phyloP scores from a whole-genome alignment of 2,888 invertebrate species.

The Melanchra persicariae region DNA sequence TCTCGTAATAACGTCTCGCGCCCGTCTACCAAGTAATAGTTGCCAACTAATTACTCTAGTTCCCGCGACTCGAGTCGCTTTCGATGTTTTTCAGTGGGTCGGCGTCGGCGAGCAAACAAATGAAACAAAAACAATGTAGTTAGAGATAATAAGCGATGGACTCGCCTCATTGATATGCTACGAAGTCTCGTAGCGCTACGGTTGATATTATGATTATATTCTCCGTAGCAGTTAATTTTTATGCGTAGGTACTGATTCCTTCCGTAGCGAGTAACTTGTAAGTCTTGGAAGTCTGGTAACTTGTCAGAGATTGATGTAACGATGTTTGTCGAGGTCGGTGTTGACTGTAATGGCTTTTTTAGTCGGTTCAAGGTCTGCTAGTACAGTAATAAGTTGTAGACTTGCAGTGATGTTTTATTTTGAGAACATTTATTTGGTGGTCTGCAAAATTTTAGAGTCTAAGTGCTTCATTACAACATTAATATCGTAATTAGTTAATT shows the following conservation, averaged over 20 bases:
- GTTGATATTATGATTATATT: slow-evolving; percentile 64
- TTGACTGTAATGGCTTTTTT: slow-evolving; percentile 21
- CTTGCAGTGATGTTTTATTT: slow-evolving; percentile 15
- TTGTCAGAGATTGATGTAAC: slow-evolving; percentile 41
- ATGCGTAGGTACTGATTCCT: slow-evolving; percentile 41
- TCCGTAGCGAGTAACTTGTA: slow-evolving; percentile 44
- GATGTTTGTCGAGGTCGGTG: slow-evolving; percentile 32
- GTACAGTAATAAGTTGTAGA: slow-evolving; percentile 17
- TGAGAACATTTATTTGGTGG: neutral
- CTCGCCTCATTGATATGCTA: slow-evolving; percentile 71
- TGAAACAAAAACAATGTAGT: slow-evolving; percentile 60
- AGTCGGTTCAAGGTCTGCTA: slow-evolving; percentile 27
- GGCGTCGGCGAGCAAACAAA: slow-evolving; percentile 38
- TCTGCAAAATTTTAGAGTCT: no score
- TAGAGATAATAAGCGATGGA: slow-evolving; percentile 57
- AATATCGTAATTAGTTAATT: neutral
- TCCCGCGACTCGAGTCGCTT: slow-evolving; percentile 60
- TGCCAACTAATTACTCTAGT: slow-evolving; percentile 72
- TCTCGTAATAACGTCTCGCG: slow-evolving; percentile 80
- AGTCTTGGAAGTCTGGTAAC: no score
- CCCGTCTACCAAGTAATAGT: slow-evolving; percentile 77
- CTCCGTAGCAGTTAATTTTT: slow-evolving; percentile 68
- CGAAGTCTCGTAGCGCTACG: slow-evolving; percentile 77
- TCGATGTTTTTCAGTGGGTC: slow-evolving; percentile 65
- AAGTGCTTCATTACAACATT: neutral